Evolutionary conservation across 2,113 vertebrate genomes (phyloP).

Genomic region (Triplophysa tibetana): DNA sequence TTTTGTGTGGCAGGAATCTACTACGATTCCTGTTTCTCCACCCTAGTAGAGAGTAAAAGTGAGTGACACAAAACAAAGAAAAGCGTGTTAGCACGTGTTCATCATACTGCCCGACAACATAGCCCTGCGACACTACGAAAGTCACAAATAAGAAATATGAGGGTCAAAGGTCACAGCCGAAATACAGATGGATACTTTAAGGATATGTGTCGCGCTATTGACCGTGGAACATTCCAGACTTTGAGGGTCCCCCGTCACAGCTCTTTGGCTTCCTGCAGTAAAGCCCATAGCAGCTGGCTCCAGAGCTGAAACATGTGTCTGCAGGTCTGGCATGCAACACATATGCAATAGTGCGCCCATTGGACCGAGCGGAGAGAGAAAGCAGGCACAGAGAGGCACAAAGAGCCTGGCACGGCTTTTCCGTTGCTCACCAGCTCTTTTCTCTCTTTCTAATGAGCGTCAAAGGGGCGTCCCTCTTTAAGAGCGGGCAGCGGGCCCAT

Average conservation of each 20-base stretch:
- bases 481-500: constrained; percentile 12
- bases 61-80: not conserved
- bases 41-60: not conserved
- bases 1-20: no score
- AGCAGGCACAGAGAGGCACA: constrained; percentile 13
- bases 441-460: constrained; percentile 24
- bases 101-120: not conserved
- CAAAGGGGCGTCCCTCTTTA: constrained; percentile 45
- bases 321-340: constrained; percentile 6
- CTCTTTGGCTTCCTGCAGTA: constrained; percentile 36
- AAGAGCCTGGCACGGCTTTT: constrained; percentile 24
- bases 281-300: constrained; percentile 35
- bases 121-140: not conserved
- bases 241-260: constrained; percentile 31
- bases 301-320: constrained; percentile 29
- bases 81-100: not conserved
- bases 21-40: not conserved
- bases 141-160: not conserved
- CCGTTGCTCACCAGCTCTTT: constrained; percentile 13
- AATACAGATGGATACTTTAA: constrained; percentile 13
- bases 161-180: not conserved
- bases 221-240: constrained; percentile 9
- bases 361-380: not conserved
- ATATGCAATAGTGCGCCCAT: not conserved
- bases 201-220: not conserved